phyloP scores from a whole-genome alignment of 2,888 invertebrate genomes.

The Agonum fuliginosum region DNA sequence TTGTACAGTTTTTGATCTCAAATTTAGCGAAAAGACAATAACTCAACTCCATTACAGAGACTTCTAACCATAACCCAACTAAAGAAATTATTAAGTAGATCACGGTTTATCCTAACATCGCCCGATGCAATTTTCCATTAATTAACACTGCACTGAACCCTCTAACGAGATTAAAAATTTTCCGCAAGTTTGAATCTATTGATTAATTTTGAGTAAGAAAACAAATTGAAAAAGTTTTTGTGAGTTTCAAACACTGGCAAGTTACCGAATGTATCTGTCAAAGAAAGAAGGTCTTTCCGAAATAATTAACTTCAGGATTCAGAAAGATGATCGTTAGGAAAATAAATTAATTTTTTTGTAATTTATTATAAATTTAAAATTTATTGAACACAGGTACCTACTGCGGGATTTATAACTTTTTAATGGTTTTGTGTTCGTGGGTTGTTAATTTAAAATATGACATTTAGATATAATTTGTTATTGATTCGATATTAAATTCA shows the following conservation, averaged over 20 bases:
- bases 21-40: not conserved
- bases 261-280: constrained; percentile 50
- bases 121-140: constrained; percentile 51
- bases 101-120: constrained; percentile 22
- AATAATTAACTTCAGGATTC: constrained; percentile 30
- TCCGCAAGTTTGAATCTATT: constrained; percentile 49
- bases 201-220: constrained; percentile 48
- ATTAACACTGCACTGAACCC: constrained; percentile 44
- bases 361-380: constrained; percentile 34
- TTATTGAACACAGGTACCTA: constrained; percentile 10
- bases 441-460: not conserved
- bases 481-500: constrained; percentile 6
- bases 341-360: constrained; percentile 41
- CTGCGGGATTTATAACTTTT: constrained; percentile 4
- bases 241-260: not conserved
- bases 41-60: not conserved
- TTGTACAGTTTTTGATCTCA: not conserved
- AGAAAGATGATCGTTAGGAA: constrained; percentile 3
- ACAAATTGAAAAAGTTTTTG: constrained; percentile 50
- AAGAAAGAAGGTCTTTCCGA: not conserved
- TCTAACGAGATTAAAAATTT: constrained; percentile 49
- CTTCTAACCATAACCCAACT: not conserved
- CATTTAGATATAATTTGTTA: not conserved
- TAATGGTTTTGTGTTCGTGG: constrained; percentile 12
- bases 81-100: constrained; percentile 33